Evolutionary conservation across 2,113 vertebrate species (phyloP), one percentile per base, ranked within the genome.

Genomic region (Halcyon malimbica): DNA sequence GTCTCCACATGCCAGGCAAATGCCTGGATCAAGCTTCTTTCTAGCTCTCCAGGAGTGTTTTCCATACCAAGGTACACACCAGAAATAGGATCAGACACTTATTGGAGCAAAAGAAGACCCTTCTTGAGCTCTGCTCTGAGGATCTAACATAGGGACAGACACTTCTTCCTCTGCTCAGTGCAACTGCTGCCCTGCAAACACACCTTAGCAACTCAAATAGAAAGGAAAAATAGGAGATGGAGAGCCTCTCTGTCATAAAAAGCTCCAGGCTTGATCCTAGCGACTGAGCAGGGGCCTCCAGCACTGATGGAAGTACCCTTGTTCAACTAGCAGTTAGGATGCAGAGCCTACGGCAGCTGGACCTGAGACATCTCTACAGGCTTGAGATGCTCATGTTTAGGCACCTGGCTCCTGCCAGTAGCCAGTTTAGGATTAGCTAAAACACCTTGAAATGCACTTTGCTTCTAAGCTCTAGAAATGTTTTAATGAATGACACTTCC

Each of bases 251-350:
- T 42, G 39, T 48, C n/a, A 24, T 14, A 4, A 3, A n/a, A 50
- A 56, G 35, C 11, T 74, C 48, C 42, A 13, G 37, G 12, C 16
- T 56, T 19, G 33, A 64, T 37, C 24, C 31, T 4, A 11, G 28
- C 13, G 29, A 14, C 54, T 35, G 35, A 65, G 62, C 33, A 56
- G 44, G 63, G 25, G 9, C 42, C 23, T 63, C 53, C 60, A 78
- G 64, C n/a, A 54, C n/a, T 2, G 1, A 9, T 28, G 23, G 28
- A 51, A 39, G 10, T 3, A 11, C 2, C 7, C 8, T 26, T 60
- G 89, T 26, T 39, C 1, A 0, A 1, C 20, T 35, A n/a, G 37
- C 26, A 16, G 42, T 3, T 2, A 16, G 21, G 44, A 35, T 7
- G 11, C 56, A 80, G n/a, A 75, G 11, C 12, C 50, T 10, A 1